Conservation (phyloP, 2,797 vertebrate species). For the Melanitta fusca region DNA sequence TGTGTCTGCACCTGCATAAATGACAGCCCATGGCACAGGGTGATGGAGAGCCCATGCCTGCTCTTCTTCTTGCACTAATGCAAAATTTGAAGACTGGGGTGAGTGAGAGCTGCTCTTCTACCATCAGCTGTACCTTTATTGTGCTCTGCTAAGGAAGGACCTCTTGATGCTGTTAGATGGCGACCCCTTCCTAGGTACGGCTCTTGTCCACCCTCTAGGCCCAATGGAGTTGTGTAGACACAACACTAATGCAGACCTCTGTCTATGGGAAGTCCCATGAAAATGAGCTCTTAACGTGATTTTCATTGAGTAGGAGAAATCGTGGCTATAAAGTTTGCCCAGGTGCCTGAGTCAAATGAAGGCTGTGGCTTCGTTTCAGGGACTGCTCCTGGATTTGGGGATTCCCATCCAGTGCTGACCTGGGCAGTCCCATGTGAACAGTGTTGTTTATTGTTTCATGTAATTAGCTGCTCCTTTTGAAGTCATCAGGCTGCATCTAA, state of each 20-base stretch:
- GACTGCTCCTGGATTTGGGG: not conserved
- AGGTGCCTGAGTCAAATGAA: not conserved
- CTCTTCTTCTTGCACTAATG: not conserved
- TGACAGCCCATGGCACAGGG: fast-evolving
- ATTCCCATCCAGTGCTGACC: not conserved
- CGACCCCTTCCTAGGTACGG: not conserved
- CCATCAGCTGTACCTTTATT: not conserved
- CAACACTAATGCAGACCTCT: not conserved
- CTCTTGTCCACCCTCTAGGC: not conserved
- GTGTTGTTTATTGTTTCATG: not conserved
- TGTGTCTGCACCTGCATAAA: too few species aligned
- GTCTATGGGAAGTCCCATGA: not conserved
- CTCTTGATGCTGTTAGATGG: not conserved
- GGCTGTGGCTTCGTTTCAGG: not conserved
- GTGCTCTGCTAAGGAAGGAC: not conserved
- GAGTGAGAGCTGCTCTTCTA: not conserved
- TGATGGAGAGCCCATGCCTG: not conserved
- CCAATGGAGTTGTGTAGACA: not conserved
- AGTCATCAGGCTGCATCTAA: not conserved
- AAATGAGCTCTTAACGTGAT: not conserved
- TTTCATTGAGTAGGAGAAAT: not conserved
- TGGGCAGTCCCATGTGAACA: not conserved
- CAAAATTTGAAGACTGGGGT: not conserved
- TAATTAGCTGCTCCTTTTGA: constrained; percentile 9
- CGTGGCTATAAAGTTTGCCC: not conserved